Percentiles rank a stretch among this genome's conserved stretches.
Conservation (phyloP, 2,797 vertebrate species). For the Ficedula albicollis region DNA sequence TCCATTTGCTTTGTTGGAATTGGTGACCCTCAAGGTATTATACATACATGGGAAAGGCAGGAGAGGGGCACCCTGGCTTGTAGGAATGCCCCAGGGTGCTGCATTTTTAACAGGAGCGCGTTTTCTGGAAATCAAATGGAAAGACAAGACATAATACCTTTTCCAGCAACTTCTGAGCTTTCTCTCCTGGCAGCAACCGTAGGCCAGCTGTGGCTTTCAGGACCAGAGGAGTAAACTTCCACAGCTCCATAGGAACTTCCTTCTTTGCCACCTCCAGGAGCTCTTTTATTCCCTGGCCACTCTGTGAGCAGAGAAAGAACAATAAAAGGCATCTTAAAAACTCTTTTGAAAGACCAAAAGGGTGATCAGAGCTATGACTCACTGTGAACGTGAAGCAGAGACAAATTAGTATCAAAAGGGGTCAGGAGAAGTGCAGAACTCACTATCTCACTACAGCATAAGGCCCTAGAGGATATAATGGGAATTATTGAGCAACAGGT, state of each 20-base stretch:
- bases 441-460: not conserved
- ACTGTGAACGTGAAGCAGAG: not conserved
- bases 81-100: not conserved
- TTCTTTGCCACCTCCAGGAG: constrained; percentile 85
- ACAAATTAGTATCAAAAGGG: not conserved
- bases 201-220: constrained; percentile 94
- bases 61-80: not conserved
- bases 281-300: constrained; percentile 81
- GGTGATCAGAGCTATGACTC: not conserved
- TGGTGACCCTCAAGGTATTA: not conserved
- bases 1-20: not conserved
- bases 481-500: not conserved
- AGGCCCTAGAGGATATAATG: not conserved
- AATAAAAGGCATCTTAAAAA: not conserved
- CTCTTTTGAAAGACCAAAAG: not conserved
- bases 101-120: not conserved
- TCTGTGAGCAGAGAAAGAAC: constrained; percentile 72
- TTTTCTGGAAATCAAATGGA: not conserved
- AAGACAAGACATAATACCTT: constrained; percentile 72
- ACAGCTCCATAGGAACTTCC: constrained; percentile 79
- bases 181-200: constrained; percentile 87
- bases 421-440: not conserved
- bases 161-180: constrained; percentile 86
- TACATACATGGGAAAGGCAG: not conserved
- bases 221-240: constrained; percentile 86